These are phyloP conservation scores for Dryobates pubescens DNA, from an alignment of 2,797 vertebrate genomes.

Conservation along the genomic window DNA sequence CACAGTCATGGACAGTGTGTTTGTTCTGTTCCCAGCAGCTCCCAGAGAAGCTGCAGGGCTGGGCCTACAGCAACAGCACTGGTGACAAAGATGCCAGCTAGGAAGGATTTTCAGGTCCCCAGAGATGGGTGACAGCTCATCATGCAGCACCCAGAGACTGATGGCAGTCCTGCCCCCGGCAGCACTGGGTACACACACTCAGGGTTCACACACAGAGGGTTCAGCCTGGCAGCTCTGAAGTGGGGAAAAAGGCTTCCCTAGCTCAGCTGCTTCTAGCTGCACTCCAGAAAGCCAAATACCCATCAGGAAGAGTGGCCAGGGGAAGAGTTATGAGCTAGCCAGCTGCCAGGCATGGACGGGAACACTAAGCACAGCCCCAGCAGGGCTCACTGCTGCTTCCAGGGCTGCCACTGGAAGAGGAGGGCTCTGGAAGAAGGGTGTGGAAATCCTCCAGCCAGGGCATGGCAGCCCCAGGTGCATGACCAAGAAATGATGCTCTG, in stretches of 20 bases:
- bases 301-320: neutral
- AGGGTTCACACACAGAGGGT: neutral
- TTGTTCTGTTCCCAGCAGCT: neutral
- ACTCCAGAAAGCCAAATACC: neutral
- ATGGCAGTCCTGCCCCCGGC: neutral
- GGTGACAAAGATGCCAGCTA: neutral
- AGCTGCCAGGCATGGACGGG: rapidly evolving
- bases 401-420: neutral
- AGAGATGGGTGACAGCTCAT: neutral
- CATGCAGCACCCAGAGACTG: neutral
- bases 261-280: neutral
- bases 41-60: neutral
- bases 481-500: neutral
- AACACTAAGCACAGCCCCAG: neutral
- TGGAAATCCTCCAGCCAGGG: neutral
- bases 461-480: rapidly evolving
- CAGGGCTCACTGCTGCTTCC: rapidly evolving
- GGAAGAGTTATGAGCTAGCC: neutral
- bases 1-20: rapidly evolving
- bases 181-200: neutral
- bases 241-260: neutral
- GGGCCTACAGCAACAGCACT: neutral
- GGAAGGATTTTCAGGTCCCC: neutral
- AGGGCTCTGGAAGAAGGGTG: rapidly evolving
- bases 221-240: neutral